Percentiles rank a stretch among this genome's conserved stretches.
phyloP scores from a whole-genome alignment of 2,113 vertebrate species.

The Laticauda colubrina region DNA sequence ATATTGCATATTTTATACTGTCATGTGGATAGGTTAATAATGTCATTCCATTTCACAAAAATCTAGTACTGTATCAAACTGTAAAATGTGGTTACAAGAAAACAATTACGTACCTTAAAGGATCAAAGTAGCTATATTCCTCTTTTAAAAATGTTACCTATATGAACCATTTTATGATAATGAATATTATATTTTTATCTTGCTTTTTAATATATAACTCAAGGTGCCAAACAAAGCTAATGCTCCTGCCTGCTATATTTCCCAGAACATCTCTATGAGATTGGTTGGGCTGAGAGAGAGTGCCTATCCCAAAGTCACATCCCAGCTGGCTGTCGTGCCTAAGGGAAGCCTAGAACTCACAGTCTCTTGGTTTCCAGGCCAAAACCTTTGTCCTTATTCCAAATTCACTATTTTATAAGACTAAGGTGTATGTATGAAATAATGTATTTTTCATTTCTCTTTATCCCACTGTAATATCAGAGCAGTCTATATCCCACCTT shows the following conservation, averaged over 20 bases:
- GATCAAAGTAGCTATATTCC: background rate
- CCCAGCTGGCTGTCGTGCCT: background rate
- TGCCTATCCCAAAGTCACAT: background rate
- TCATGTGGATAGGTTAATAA: background rate
- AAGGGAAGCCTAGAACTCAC: background rate
- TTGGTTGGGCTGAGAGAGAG: background rate
- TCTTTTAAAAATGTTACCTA: background rate
- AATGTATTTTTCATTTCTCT: background rate
- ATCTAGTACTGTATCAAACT: background rate
- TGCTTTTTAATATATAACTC: background rate
- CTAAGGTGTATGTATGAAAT: background rate
- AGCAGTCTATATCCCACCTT: background rate
- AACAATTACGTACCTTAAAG: background rate
- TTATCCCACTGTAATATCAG: background rate
- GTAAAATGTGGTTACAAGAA: background rate
- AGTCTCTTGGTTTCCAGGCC: background rate
- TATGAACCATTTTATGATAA: background rate
- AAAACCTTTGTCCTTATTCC: background rate
- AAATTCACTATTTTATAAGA: background rate
- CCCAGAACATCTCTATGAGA: background rate
- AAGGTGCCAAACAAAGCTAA: background rate
- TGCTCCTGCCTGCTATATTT: background rate
- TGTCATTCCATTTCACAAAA: background rate
- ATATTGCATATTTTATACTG: background rate
- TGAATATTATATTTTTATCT: background rate